A percentile compares a stretch with the other conserved stretches of the same genome.
Evolutionary conservation across 2,797 vertebrate species (phyloP).

Genomic region (Discoglossus pictus): DNA sequence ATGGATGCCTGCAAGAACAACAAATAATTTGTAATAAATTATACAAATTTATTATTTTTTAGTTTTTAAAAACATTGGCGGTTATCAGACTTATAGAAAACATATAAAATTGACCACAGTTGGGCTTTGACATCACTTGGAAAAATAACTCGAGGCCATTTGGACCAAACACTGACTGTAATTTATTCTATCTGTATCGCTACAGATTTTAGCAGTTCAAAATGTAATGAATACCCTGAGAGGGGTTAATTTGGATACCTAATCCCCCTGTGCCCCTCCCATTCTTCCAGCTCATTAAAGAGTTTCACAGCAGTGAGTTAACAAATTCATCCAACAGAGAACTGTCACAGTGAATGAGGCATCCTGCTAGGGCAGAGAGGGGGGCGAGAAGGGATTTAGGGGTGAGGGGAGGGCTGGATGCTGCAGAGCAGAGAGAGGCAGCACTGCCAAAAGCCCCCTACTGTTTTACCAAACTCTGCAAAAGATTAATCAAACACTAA

Average conservation of each 20-base stretch:
- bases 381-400: constrained; percentile 26
- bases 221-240: background rate
- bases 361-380: constrained; percentile 24
- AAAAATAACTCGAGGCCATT: too few relatives aligned
- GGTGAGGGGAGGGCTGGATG: constrained; percentile 48
- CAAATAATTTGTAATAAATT: too few relatives aligned
- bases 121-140: too few relatives aligned
- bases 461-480: constrained; percentile 63
- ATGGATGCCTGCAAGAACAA: too few relatives aligned
- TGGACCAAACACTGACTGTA: too few relatives aligned
- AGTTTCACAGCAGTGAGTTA: constrained; percentile 54
- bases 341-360: constrained; percentile 29
- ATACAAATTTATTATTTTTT: too few relatives aligned
- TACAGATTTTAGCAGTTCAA: too few relatives aligned
- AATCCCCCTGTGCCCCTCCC: background rate
- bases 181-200: too few relatives aligned
- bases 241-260: background rate
- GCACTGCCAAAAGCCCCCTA: constrained; percentile 64
- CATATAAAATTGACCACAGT: too few relatives aligned
- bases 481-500: constrained; percentile 65
- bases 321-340: constrained; percentile 54
- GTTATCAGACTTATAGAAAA: too few relatives aligned
- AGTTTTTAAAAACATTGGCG: too few relatives aligned
- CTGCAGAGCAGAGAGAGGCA: constrained; percentile 60
- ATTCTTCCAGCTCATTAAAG: constrained; percentile 40